phyloP scores from a whole-genome alignment of 2,888 invertebrate genomes.

The Cryptosula pallasiana region DNA sequence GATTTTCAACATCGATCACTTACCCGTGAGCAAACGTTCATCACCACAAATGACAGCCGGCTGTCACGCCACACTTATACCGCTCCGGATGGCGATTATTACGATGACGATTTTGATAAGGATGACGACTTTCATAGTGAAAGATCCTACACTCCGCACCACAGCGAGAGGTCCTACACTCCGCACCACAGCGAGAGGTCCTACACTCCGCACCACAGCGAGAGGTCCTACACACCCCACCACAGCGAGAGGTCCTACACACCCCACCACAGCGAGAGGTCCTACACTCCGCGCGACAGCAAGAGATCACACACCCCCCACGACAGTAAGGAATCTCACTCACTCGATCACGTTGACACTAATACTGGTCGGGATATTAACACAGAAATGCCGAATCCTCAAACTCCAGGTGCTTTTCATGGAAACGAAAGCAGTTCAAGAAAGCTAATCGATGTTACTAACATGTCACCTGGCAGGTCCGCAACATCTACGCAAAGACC shows the following conservation, averaged over 20 bases:
- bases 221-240: neutral
- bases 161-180: neutral
- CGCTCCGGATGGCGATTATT: neutral
- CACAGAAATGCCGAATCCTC: neutral
- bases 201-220: neutral
- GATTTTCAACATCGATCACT: neutral
- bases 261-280: no score
- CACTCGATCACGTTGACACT: no score
- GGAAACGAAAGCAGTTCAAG: neutral
- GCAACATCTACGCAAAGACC: neutral
- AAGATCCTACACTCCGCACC: neutral
- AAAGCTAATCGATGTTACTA: neutral
- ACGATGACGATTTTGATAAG: constrained; percentile 16
- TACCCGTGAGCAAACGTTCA: neutral
- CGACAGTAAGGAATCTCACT: no score
- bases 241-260: neutral
- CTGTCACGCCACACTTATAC: neutral
- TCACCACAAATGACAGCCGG: neutral
- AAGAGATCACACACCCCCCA: no score
- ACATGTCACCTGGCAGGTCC: neutral
- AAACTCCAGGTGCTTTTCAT: neutral
- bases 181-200: neutral
- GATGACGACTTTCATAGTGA: constrained; percentile 9
- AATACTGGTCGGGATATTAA: neutral
- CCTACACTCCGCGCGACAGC: no score